These are phyloP conservation scores for Chelmon rostratus DNA, from an alignment of 2,797 vertebrate genomes.

Conservation along the genomic window DNA sequence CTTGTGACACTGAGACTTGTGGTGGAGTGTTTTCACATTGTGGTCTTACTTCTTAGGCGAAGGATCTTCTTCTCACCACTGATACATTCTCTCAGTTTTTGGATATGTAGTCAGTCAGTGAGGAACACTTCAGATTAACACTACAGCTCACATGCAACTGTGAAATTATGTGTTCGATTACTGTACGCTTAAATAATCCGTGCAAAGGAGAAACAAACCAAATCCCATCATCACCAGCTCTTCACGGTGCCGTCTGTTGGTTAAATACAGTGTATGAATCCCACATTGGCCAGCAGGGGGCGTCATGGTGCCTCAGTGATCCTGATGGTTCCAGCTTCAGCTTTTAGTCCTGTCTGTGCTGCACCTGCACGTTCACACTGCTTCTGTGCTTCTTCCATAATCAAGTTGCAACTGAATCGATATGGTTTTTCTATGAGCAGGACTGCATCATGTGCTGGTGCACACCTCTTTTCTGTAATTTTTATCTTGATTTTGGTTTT, in stretches of 20 bases:
- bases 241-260: too few species aligned
- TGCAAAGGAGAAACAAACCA: not conserved
- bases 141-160: not conserved
- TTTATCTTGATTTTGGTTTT: too few species aligned
- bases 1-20: not conserved
- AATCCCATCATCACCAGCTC: not conserved
- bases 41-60: not conserved
- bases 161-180: not conserved
- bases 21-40: not conserved
- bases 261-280: not conserved
- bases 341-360: too few species aligned
- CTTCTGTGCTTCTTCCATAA: too few species aligned
- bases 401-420: too few species aligned
- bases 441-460: too few species aligned
- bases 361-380: too few species aligned
- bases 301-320: not conserved
- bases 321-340: not conserved
- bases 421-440: too few species aligned
- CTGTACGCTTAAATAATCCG: too few species aligned
- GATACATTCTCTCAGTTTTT: not conserved
- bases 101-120: not conserved
- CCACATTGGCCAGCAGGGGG: constrained; percentile 26
- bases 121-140: not conserved
- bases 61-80: not conserved
- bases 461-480: too few species aligned